Percentiles rank a stretch among this genome's conserved stretches.
Conservation (phyloP, 2,113 vertebrate species). For the Prinia subflava region DNA sequence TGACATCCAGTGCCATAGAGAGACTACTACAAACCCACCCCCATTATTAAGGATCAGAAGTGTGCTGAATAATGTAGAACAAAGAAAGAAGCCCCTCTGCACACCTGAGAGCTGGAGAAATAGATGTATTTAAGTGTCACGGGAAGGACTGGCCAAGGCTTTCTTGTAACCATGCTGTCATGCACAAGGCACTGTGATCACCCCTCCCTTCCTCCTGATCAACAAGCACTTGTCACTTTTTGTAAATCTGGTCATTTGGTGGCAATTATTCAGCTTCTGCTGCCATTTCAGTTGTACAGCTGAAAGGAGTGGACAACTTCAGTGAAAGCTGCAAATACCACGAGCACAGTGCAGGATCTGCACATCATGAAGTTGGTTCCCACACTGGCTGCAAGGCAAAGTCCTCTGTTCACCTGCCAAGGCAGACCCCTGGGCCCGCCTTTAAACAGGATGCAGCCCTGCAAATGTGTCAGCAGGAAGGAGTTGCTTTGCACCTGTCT, state of each 20-base stretch:
- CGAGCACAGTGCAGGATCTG: background rate
- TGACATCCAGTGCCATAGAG: background rate
- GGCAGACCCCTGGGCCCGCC: background rate
- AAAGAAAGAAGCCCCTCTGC: background rate
- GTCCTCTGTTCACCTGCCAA: conserved; percentile 27
- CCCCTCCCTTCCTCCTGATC: background rate
- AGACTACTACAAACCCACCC: background rate
- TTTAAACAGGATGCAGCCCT: conserved; percentile 32
- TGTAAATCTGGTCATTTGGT: conserved; percentile 16
- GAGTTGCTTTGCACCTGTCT: background rate
- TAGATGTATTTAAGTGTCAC: background rate
- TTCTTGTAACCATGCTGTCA: background rate
- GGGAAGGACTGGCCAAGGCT: background rate
- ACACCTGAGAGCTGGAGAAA: background rate
- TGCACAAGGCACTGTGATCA: background rate
- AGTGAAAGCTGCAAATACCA: background rate
- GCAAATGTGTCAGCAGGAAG: background rate
- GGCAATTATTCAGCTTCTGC: background rate
- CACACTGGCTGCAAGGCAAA: background rate
- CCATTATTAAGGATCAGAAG: background rate
- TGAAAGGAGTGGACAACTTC: background rate
- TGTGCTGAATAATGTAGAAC: background rate
- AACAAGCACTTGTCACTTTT: background rate
- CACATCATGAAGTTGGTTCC: background rate
- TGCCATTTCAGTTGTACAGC: background rate